A percentile compares a stretch with the other conserved stretches of the same genome.
Conservation (phyloP, 2,888 invertebrate genomes). For the Tribolium freemani region DNA sequence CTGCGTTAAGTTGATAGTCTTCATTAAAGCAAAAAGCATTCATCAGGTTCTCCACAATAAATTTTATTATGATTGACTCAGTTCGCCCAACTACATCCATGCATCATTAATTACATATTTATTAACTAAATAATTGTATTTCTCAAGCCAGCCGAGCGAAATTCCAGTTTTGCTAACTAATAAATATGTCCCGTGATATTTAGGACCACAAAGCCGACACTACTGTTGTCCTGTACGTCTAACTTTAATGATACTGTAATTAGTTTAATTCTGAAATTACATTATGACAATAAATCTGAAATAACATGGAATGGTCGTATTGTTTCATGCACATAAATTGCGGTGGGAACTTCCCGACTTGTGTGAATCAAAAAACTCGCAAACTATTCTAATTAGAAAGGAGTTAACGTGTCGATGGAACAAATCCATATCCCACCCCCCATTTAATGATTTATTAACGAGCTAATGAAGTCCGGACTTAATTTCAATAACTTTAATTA, state of each 20-base stretch:
- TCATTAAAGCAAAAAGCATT: conserved; percentile 38
- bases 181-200: conserved; percentile 49
- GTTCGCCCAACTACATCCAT: conserved; percentile 3
- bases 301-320: conserved; percentile 46
- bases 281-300: conserved; percentile 49
- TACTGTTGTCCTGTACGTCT: conserved; percentile 48
- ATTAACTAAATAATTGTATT: conserved; percentile 30
- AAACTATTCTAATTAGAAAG: conserved; percentile 48
- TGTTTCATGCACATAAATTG: conserved; percentile 35
- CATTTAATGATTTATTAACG: conserved; percentile 56
- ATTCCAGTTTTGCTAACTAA: conserved; percentile 41
- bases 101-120: conserved; percentile 26
- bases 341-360: background rate
- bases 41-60: conserved; percentile 29
- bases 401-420: conserved; percentile 47
- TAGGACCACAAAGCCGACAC: conserved; percentile 44
- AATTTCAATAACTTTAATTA: conserved; percentile 63
- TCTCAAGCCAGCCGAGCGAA: conserved; percentile 31
- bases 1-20: conserved; percentile 40
- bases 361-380: background rate
- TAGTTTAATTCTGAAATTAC: conserved; percentile 51
- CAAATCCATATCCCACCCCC: conserved; percentile 51
- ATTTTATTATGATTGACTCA: conserved; percentile 21
- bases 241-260: conserved; percentile 50
- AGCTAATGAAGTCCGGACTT: conserved; percentile 59